Percentiles rank a stretch among this genome's conserved stretches.
These are phyloP conservation scores for Apostichopus leukothele DNA, from an alignment of 53 echinoderm and acorn worm genomes.

Conservation along the genomic window DNA sequence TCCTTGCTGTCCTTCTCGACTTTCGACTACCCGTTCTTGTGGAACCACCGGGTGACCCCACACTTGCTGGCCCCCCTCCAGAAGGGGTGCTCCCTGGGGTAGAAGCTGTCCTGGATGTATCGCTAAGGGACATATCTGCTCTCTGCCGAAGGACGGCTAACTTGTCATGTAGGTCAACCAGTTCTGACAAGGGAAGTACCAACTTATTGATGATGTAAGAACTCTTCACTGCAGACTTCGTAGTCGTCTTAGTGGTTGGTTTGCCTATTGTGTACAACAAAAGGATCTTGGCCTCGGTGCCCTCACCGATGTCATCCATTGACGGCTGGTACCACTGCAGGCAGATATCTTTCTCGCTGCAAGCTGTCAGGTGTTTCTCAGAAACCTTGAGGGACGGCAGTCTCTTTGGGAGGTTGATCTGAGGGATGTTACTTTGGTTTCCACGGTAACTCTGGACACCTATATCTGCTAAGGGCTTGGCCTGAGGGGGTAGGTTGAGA, in stretches of 20 bases:
- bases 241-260: slow-evolving; percentile 38
- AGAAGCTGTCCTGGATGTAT: slow-evolving; percentile 64
- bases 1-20: slow-evolving; percentile 76
- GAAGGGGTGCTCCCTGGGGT: slow-evolving; percentile 38
- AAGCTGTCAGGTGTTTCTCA: slow-evolving; percentile 53
- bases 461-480: slow-evolving; percentile 36
- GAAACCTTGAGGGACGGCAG: slow-evolving; percentile 32
- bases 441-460: slow-evolving; percentile 9
- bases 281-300: slow-evolving; percentile 48
- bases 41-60: slow-evolving; percentile 39
- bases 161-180: slow-evolving; percentile 69
- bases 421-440: slow-evolving; percentile 34
- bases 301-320: slow-evolving; percentile 37
- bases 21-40: slow-evolving; percentile 73
- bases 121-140: slow-evolving; percentile 84
- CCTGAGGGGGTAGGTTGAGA: slow-evolving; percentile 56
- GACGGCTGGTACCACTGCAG: slow-evolving; percentile 96
- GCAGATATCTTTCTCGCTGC: slow-evolving; percentile 71
- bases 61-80: slow-evolving; percentile 30
- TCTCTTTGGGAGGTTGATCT: slow-evolving; percentile 25
- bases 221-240: background rate
- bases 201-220: slow-evolving; percentile 55
- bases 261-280: slow-evolving; percentile 68
- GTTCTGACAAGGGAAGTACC: slow-evolving; percentile 58
- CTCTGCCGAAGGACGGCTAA: slow-evolving; percentile 80